Percentiles rank a stretch among this genome's conserved stretches.
Conservation (phyloP, 2,888 invertebrate genomes). For the Lithophane ornitopus region DNA sequence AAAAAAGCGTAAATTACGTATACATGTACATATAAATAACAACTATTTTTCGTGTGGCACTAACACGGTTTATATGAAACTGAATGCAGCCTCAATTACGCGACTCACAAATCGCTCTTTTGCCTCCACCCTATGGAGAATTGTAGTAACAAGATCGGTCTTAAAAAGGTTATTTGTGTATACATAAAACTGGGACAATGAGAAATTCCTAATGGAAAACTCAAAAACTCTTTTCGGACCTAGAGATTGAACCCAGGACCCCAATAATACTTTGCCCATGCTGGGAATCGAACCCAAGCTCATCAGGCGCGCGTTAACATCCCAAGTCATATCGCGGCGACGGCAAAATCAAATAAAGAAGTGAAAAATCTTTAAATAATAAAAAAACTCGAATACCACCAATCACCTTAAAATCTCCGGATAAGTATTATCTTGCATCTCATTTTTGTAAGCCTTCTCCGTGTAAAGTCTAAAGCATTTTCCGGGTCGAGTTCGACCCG, state of each 20-base stretch:
- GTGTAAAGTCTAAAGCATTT: slow-evolving; percentile 99
- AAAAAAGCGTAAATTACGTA: slow-evolving; percentile 1
- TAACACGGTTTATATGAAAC: neutral
- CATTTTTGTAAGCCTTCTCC: slow-evolving; percentile 97
- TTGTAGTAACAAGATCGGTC: neutral
- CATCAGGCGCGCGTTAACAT: neutral
- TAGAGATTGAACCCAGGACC: slow-evolving; percentile 11
- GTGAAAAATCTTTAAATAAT: slow-evolving; percentile 4
- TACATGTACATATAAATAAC: neutral
- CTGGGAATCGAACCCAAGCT: slow-evolving; percentile 10
- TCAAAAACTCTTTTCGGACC: too few species aligned
- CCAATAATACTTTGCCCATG: too few species aligned
- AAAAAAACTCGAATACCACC: slow-evolving; percentile 61
- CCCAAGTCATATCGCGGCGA: neutral
- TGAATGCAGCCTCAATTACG: neutral
- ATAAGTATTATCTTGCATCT: slow-evolving; percentile 99
- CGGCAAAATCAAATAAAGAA: neutral
- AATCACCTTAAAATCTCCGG: slow-evolving; percentile 95
- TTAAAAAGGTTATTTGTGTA: neutral
- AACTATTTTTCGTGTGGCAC: neutral
- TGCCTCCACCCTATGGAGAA: neutral
- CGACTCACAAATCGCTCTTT: neutral
- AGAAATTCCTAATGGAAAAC: neutral
- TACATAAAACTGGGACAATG: neutral
- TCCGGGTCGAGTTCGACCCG: slow-evolving; percentile 99